Evolutionary conservation across 92 coral and sea anemone genomes (phyloP), one percentile per base, ranked within the genome.

Genomic region (Parazoanthus swiftii): DNA sequence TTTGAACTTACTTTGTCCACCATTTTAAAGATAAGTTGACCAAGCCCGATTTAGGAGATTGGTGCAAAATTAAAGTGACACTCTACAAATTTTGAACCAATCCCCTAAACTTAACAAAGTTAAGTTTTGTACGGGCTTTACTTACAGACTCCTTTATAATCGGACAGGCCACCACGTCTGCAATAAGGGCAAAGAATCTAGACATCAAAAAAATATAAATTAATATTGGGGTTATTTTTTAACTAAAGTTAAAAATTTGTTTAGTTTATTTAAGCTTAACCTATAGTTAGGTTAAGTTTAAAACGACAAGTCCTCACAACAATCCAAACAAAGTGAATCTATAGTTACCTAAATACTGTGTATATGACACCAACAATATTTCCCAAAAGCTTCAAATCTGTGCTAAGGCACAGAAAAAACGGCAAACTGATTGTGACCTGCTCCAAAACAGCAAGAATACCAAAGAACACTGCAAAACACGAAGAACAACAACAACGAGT

Each of bases 401-500:
- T 86, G 65, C 89, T 82, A 20, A 89, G 80, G 73, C 89, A 86
- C 76, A 92, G 79, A 75, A 92, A 92, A 21, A 92, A 80, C 0
- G 94, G 94, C 80, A 92, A 76, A 46, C 86, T 86, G 54, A 92
- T 74, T 54, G 89, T 86, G 14, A 90, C 94, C 48, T 86, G 86
- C 56, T 72, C 67, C 25, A 89, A 36, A 37, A 92, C 92, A 0
- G 92, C 56, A n/a, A 89, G 76, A 5, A 92, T 81, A 23, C 91
- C 88, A 44, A 79, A 77, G 38, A 92, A 92, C 68, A 88, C 94
- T 92, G 88, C 26, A 29, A 74, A 35, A 59, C 37, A 82, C 8
- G 18, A 66, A n/a, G 66, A 82, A 18, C 38, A 37, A n/a, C 3
- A 16, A 48, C 14, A 39, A 35, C 44, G 43, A 50, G 18, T 29